phyloP scores from a whole-genome alignment of 2,888 invertebrate species.

The Thyatira batis region DNA sequence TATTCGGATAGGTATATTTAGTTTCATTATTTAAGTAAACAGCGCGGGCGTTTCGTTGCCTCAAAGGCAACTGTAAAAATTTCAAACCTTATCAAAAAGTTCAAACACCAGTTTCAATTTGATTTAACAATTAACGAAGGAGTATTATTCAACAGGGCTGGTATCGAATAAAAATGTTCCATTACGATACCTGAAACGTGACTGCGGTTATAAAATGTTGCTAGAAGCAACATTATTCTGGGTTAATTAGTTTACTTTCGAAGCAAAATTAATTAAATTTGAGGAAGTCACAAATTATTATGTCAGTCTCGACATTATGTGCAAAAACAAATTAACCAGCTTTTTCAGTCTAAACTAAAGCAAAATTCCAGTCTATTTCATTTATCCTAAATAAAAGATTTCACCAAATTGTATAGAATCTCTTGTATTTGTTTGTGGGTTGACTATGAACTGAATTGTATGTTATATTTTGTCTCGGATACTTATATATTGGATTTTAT shows the following conservation, averaged over 20 bases:
- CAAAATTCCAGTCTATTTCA: no score
- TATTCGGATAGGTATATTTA: neutral
- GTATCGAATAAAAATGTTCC: neutral
- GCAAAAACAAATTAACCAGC: no score
- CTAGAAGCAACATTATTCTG: neutral
- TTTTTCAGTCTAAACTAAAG: no score
- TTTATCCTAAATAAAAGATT: no score
- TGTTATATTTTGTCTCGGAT: no score
- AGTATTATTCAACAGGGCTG: neutral
- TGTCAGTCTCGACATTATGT: no score
- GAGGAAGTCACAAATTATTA: neutral
- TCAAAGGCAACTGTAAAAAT: no score
- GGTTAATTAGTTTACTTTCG: neutral
- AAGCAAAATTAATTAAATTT: neutral
- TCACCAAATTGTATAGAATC: no score
- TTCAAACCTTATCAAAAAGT: no score
- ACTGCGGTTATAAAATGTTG: neutral
- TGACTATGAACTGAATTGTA: no score
- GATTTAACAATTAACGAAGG: neutral
- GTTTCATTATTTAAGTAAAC: neutral
- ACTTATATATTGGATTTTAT: neutral
- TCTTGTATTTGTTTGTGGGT: no score
- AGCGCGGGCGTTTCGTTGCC: no score
- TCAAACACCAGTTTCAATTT: neutral
- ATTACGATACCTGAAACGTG: constrained; percentile 1